Percentiles rank a stretch among this genome's conserved stretches.
These are phyloP conservation scores for Petaurus breviceps DNA, from an alignment of 2,113 vertebrate genomes.

Conservation along the genomic window DNA sequence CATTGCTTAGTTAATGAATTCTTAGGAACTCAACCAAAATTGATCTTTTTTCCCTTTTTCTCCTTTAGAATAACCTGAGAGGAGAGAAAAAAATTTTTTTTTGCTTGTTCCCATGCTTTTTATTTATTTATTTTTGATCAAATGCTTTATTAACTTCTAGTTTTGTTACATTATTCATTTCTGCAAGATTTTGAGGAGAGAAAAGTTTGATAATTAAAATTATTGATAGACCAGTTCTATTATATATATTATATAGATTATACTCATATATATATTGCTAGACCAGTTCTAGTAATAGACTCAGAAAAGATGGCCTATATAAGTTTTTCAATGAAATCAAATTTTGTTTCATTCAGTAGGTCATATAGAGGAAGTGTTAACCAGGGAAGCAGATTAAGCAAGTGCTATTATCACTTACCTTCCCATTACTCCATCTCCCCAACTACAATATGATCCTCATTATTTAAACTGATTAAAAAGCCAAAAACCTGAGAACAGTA, in stretches of 20 bases:
- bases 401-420: not conserved
- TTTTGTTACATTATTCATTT: too few relatives aligned
- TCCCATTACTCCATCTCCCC: not conserved
- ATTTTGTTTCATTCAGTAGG: not conserved
- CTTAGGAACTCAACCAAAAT: not conserved
- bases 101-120: too few relatives aligned
- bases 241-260: too few relatives aligned
- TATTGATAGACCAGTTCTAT: not conserved
- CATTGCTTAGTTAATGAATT: not conserved
- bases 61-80: constrained; percentile 13
- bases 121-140: too few relatives aligned
- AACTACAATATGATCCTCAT: not conserved
- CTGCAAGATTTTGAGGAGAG: too few relatives aligned
- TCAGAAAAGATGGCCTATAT: not conserved
- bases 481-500: not conserved
- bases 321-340: not conserved
- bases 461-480: not conserved
- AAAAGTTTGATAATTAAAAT: not conserved
- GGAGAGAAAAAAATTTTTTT: too few relatives aligned
- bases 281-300: not conserved
- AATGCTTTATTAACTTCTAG: too few relatives aligned
- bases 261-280: too few relatives aligned
- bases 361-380: not conserved
- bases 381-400: not conserved
- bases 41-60: not conserved